Base-by-base conservation (phyloP, 1,140 invertebrate genomes). In the Lethocerus indicus region DNA sequence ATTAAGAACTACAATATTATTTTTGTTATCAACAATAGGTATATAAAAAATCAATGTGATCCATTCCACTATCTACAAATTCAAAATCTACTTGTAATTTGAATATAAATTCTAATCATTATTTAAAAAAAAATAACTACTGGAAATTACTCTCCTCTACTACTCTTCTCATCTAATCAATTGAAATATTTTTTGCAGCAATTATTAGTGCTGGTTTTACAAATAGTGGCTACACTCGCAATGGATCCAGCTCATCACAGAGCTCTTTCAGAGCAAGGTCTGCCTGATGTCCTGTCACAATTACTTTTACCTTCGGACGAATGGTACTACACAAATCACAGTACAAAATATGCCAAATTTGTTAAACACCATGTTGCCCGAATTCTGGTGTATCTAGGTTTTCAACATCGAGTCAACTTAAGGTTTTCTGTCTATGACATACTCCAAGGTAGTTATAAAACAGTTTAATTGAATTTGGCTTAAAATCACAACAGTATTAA, bases 321-420 rank as follows among this genome's bases (percentile, higher is more conserved):
- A 59, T 80, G 78, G 74, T 53, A 80, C 63, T 81, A 82, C 64
- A 82, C 78, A 32, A 80, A 80, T 60, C 78, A 81, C 59, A 78
- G 71, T 53, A 81, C 78, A 28, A 74, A 77, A 56, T 81, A 79
- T 60, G 76, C 78, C 18, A 69, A 71, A 43, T 81, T 71, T 59
- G 79, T 82, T 25, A 82, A 82, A 59, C 76, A 81, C 61, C 78
- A 82, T 58, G 78, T 78, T 0, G 76, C 79, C 2, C 60, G 77
- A 49, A 72, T 78, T 16, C 66, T 82, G 2, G 75, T 82, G 24
- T 70, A 70, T 52, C 56, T 70, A 14, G 68, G 68, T 21, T 65
- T 70, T 18, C 67, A 69, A 40, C 65, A 68, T 53, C 45, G 68
- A 6, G 66, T 68, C 47, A 68, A 67, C 47, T 59, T 67, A 21